Base-by-base conservation (phyloP, 2,888 invertebrate species). In the Priocnemis perturbator region DNA sequence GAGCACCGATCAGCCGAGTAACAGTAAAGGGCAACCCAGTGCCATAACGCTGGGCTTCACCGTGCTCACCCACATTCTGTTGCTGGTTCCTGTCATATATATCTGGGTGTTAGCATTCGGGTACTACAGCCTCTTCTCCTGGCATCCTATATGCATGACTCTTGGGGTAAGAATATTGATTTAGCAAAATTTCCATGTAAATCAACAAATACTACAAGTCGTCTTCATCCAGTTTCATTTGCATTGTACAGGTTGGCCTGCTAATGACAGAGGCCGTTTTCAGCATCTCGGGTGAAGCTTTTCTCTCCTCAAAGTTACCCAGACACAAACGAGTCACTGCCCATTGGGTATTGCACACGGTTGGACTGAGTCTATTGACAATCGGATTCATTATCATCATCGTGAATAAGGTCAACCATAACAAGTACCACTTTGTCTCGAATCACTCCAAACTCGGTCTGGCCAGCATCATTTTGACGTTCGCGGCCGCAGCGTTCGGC, bases 81-180 rank as follows among this genome's bases (percentile, higher is more conserved):
- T 89, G 4, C 9, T 88, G 44, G 75, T 73, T 23, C 88, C 88
- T 48, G 82, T 86, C 7, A 75, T 88, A 58, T 88, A 87, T 75
- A 88, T 88, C 63, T 63, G 87, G 14, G 78, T 73, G 5, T 60
- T 87, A 3, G 82, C 81, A 14, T 80, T 83, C 47, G 47, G 67
- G 2, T 26, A 71, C 0, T 84, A 82, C 63, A 71, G 30, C 15
- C 83, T 87, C 30, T 88, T 88, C 71, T 76, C 86, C 0, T 88
- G 88, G 88, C 89, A 89, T 79, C 87, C 87, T 2, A 86, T 88
- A 68, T 87, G 86, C 65, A 84, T 85, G 85, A 53, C 81, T 17
- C 48, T 87, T 48, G 88, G 88, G 53, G 89, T 89, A 77, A 86
- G 88, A 81, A 64, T 11, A 45, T 44, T 11, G 17, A 2, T 30